A percentile compares a stretch with the other conserved stretches of the same genome.
phyloP scores from a whole-genome alignment of 1,140 invertebrate species.

The Popillia japonica region DNA sequence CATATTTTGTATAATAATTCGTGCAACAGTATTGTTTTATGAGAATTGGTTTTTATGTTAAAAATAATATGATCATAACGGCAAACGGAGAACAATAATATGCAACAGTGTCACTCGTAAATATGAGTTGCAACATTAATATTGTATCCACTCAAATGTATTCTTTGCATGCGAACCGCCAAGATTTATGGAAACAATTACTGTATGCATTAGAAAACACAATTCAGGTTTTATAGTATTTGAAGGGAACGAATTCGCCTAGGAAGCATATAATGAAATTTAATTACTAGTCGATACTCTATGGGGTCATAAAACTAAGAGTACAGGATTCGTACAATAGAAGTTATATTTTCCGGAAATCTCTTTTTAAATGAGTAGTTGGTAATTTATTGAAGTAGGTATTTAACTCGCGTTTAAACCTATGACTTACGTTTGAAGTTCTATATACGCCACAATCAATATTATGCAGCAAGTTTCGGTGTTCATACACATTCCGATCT shows the following conservation, averaged over 20 bases:
- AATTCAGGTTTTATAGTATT: conserved; percentile 31
- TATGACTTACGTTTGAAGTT: too few relatives aligned
- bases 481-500: too few relatives aligned
- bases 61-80: conserved; percentile 26
- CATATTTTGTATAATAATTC: conserved; percentile 31
- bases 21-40: conserved; percentile 20
- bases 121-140: conserved; percentile 31
- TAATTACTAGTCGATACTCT: conserved; percentile 23
- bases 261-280: conserved; percentile 31
- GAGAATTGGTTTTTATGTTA: conserved; percentile 27
- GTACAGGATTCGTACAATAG: conserved; percentile 16
- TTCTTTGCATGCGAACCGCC: conserved; percentile 20
- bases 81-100: conserved; percentile 33
- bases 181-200: conserved; percentile 27
- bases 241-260: conserved; percentile 30
- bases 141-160: conserved; percentile 29
- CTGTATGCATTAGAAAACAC: conserved; percentile 30
- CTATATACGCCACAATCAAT: too few relatives aligned
- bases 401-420: too few relatives aligned
- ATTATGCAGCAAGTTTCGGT: too few relatives aligned
- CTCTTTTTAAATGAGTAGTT: too few relatives aligned
- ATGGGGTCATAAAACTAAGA: conserved; percentile 23
- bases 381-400: conserved; percentile 12
- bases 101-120: conserved; percentile 30
- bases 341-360: conserved; percentile 18